phyloP scores from a whole-genome alignment of 2,888 invertebrate genomes.

The Acleris sparsana region DNA sequence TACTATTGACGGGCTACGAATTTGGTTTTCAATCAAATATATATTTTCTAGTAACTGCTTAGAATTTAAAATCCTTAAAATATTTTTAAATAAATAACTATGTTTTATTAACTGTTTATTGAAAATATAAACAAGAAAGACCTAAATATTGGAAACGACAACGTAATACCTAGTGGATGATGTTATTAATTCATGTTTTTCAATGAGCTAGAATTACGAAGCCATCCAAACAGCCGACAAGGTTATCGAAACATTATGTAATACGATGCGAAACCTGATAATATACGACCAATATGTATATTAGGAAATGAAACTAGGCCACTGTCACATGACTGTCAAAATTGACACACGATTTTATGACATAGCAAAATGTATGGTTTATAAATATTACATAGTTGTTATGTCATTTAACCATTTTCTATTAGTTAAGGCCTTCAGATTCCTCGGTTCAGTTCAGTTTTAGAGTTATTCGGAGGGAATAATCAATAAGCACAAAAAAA shows the following conservation, averaged over 20 bases:
- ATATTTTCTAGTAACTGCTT: background rate
- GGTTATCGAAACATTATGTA: constrained; percentile 22
- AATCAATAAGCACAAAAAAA: background rate
- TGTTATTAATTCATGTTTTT: constrained; percentile 20
- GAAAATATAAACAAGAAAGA: background rate
- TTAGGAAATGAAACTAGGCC: constrained; percentile 32
- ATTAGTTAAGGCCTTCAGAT: background rate
- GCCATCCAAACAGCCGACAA: constrained; percentile 15
- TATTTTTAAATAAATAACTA: too few relatives aligned
- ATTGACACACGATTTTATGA: constrained; percentile 26
- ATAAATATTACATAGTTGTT: constrained; percentile 4
- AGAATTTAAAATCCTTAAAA: background rate
- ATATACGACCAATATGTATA: constrained; percentile 19
- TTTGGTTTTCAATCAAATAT: constrained; percentile 10
- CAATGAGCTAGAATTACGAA: constrained; percentile 18
- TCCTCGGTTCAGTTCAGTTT: too few relatives aligned
- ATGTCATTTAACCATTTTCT: constrained; percentile 1
- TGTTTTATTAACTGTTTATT: too few relatives aligned
- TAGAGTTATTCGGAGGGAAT: background rate
- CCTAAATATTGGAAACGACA: background rate
- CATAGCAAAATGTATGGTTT: constrained; percentile 10
- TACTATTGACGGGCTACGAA: constrained; percentile 2
- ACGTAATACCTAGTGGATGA: background rate
- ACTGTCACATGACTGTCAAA: constrained; percentile 31
- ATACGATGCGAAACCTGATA: constrained; percentile 16